phyloP scores from a whole-genome alignment of 64 coral and sea anemone species.

The Porites lutea region DNA sequence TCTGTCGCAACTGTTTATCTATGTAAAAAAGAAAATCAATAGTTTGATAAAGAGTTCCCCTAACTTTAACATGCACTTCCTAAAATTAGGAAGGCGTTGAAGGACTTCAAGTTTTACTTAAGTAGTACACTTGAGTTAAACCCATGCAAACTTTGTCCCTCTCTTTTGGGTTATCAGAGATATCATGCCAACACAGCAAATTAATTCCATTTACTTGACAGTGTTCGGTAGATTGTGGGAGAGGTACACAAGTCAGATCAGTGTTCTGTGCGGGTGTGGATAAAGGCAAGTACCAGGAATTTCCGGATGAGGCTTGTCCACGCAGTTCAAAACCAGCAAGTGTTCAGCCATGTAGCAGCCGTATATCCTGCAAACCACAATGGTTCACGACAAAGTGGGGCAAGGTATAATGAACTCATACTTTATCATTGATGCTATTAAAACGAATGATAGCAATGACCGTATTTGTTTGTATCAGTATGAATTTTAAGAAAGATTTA shows the following conservation, averaged over 20 bases:
- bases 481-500: too few relatives aligned
- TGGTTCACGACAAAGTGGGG: constrained; percentile 87
- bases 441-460: not conserved
- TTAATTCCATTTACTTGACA: not conserved
- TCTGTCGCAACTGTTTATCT: too few relatives aligned
- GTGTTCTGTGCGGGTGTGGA: constrained; percentile 88
- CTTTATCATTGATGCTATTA: not conserved
- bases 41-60: too few relatives aligned
- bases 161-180: too few relatives aligned
- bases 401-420: constrained; percentile 53
- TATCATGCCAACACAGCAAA: too few relatives aligned
- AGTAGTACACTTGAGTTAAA: too few relatives aligned
- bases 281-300: constrained; percentile 68
- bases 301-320: constrained; percentile 78
- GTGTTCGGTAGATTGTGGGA: constrained; percentile 91
- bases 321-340: constrained; percentile 55
- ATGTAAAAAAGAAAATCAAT: too few relatives aligned
- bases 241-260: constrained; percentile 62
- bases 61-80: too few relatives aligned
- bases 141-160: too few relatives aligned
- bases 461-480: too few relatives aligned
- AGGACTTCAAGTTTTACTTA: too few relatives aligned
- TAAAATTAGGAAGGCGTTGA: too few relatives aligned
- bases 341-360: constrained; percentile 56
- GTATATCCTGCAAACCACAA: constrained; percentile 67